Evolutionary conservation across 2,888 invertebrate species (phyloP), one percentile per base, ranked within the genome.

Genomic region (Pachliopta kotzebuea): DNA sequence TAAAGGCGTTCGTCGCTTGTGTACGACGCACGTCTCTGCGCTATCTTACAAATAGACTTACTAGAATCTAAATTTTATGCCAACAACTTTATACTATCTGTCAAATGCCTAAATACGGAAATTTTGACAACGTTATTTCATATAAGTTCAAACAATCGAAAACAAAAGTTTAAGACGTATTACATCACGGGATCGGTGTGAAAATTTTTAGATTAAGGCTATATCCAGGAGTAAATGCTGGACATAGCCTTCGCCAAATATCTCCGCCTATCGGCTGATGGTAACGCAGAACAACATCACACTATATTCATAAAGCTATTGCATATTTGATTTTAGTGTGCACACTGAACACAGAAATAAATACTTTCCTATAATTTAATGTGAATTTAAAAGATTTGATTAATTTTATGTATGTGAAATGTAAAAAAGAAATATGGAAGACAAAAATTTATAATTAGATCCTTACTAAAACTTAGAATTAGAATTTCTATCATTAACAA

Each of bases 21-120:
- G 60, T 57, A 73, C 74, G 80, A 85, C 85, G 81, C 80, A 78
- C 85, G 79, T 77, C 83, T 69, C 72, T 83, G 75, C 84, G 83
- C 83, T 72, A 69, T 69, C 79, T 77, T 82, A 83, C 69, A 54
- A 70, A 58, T 75, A 75, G 68, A 56, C 54, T 63, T 74, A 75
- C 71, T 74, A 69, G 63, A 56, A 72, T 67, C 70, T 72, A 74
- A 60, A 55, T 2, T 60, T 56, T 60, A 64, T 42, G 52, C 50
- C 49, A 59, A 57, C 14, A 52, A 56, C 29, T 65, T 56, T 49
- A 65, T 54, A 65, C 31, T 57, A 65, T 53, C 31, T 54, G 65
- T 61, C 60, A 58, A 65, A 65, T 61, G 61, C 20, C 65, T 61
- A 61, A n/a, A 58, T 57, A 65, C 49, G 57, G 55, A 71, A 66